A percentile compares a stretch with the other conserved stretches of the same genome.
Conservation (phyloP, 2,113 vertebrate species). For the Monopterus albus region DNA sequence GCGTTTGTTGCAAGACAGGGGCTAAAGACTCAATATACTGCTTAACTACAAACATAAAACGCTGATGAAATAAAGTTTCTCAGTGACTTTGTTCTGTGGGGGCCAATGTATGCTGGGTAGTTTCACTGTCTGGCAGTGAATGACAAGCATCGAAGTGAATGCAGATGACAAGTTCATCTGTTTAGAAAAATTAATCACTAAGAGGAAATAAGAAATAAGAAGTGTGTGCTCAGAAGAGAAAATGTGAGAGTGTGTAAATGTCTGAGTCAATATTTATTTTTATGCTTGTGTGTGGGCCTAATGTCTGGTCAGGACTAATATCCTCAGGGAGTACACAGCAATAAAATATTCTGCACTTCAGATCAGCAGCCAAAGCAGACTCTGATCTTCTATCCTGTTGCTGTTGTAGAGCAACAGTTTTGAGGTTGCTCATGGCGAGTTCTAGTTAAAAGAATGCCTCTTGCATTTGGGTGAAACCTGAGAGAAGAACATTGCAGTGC, state of each 20-base stretch:
- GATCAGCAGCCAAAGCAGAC: slow-evolving; percentile 37
- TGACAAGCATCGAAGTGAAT: no score
- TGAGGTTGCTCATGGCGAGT: neutral
- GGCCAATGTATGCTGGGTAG: neutral
- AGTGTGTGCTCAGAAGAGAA: no score
- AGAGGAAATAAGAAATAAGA: no score
- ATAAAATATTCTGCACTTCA: slow-evolving; percentile 18
- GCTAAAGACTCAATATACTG: neutral
- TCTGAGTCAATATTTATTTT: no score
- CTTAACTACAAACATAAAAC: neutral
- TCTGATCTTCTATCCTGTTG: neutral
- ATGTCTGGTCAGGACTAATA: no score
- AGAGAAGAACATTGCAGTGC: neutral
- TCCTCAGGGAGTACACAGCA: slow-evolving; percentile 26
- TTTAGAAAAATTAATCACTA: no score
- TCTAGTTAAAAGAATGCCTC: slow-evolving; percentile 16
- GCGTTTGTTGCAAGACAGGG: no score
- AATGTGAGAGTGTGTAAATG: no score
- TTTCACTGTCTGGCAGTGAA: no score
- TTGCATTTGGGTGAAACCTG: neutral
- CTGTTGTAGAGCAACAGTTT: slow-evolving; percentile 14
- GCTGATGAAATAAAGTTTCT: neutral
- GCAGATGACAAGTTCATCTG: no score
- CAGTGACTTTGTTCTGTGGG: neutral
- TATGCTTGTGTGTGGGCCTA: slow-evolving; percentile 13